A percentile compares a stretch with the other conserved stretches of the same genome.
These are phyloP conservation scores for Euzetes globulus DNA, from an alignment of 2,888 invertebrate genomes.

Conservation along the genomic window DNA sequence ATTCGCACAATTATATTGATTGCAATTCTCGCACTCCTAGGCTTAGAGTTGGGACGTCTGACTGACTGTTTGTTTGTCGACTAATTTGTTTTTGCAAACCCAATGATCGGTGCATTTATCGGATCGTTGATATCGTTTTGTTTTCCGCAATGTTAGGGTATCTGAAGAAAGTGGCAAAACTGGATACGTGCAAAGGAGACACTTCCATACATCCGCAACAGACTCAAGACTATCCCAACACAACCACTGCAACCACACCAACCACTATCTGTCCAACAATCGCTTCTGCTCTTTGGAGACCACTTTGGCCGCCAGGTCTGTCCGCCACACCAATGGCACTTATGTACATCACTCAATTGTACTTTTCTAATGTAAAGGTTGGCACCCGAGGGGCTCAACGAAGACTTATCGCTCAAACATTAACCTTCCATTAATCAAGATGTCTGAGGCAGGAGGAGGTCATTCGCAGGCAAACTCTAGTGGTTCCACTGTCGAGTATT, in stretches of 20 bases:
- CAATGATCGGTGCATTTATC: conserved; percentile 1
- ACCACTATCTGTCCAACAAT: conserved; percentile 37
- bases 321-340: conserved; percentile 3
- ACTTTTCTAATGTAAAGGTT: conserved; percentile 7
- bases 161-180: conserved; percentile 32
- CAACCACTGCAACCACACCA: conserved; percentile 24
- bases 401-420: conserved; percentile 23
- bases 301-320: conserved; percentile 42
- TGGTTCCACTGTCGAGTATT: not conserved
- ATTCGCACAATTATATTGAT: conserved; percentile 6
- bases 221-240: not conserved
- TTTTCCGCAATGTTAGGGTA: conserved; percentile 32
- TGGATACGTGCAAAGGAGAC: conserved; percentile 27
- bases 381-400: conserved; percentile 36
- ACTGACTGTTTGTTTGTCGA: not conserved
- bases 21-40: conserved; percentile 22
- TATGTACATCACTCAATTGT: not conserved
- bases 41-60: conserved; percentile 14
- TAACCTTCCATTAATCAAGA: conserved; percentile 22
- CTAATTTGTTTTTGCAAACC: conserved; percentile 22
- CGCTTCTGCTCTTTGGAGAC: conserved; percentile 40
- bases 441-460: not conserved
- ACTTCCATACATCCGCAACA: conserved; percentile 6
- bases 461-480: not conserved
- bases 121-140: conserved; percentile 1